A percentile compares a stretch with the other conserved stretches of the same genome.
Conservation (phyloP, 2,113 vertebrate species). For the Sprattus sprattus region DNA sequence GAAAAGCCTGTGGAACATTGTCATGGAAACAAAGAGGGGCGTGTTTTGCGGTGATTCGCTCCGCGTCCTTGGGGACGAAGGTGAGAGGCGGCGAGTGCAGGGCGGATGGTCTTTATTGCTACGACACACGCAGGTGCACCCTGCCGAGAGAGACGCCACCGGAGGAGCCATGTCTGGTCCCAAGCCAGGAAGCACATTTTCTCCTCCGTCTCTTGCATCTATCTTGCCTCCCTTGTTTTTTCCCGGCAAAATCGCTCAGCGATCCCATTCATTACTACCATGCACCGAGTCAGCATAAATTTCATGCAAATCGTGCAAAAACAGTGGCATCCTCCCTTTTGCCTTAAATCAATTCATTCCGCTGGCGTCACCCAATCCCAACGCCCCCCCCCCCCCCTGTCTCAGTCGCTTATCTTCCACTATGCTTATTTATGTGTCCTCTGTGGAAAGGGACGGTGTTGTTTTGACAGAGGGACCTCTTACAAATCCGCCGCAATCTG, state of each 20-base stretch:
- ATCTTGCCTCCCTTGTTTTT: conserved; percentile 42
- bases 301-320: conserved; percentile 63
- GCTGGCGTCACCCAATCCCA: background rate
- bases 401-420: conserved; percentile 59
- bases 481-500: conserved; percentile 27
- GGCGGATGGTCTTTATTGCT: conserved; percentile 32
- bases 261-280: conserved; percentile 53
- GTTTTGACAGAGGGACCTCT: conserved; percentile 20
- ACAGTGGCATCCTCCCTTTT: conserved; percentile 53
- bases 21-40: conserved; percentile 70
- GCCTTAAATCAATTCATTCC: conserved; percentile 62
- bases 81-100: background rate
- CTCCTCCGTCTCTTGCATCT: conserved; percentile 14
- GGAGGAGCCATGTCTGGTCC: background rate
- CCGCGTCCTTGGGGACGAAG: conserved; percentile 39
- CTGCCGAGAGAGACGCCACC: background rate
- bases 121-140: background rate
- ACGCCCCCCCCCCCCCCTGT: conserved; percentile 39
- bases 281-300: conserved; percentile 64
- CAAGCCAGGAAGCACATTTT: background rate
- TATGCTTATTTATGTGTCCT: conserved; percentile 11
- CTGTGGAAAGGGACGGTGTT: background rate
- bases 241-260: conserved; percentile 29
- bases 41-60: conserved; percentile 53
- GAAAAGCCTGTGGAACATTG: conserved; percentile 64